Conservation (phyloP, 2,113 vertebrate genomes). For the Alces alces region DNA sequence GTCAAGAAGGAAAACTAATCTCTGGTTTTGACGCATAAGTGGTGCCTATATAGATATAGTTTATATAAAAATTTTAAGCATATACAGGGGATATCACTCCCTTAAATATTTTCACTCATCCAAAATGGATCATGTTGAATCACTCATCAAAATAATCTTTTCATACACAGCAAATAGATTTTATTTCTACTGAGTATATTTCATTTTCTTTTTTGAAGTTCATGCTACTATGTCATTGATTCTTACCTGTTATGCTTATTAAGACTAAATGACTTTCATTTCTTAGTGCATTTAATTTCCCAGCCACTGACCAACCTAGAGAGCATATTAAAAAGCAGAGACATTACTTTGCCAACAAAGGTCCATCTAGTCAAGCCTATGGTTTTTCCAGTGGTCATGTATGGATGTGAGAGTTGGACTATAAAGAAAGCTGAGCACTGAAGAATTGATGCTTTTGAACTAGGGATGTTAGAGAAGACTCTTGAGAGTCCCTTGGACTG, state of each 20-base stretch:
- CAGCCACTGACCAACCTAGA: not conserved
- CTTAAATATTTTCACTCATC: not conserved
- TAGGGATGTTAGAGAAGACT: too few species aligned
- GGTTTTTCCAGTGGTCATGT: too few species aligned
- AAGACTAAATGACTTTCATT: conserved; percentile 38
- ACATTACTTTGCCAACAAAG: too few species aligned
- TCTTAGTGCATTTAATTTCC: not conserved
- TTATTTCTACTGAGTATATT: not conserved
- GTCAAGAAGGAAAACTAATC: not conserved
- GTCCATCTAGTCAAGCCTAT: too few species aligned
- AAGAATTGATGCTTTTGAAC: too few species aligned
- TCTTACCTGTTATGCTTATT: conserved; percentile 17
- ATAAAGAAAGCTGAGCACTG: too few species aligned
- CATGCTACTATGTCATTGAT: not conserved
- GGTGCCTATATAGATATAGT: not conserved
- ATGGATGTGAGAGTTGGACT: too few species aligned
- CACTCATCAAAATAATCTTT: not conserved
- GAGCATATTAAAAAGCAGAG: too few species aligned
- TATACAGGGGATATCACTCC: not conserved
- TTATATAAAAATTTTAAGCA: not conserved
- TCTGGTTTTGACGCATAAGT: not conserved
- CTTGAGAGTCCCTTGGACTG: too few species aligned
- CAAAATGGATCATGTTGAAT: not conserved
- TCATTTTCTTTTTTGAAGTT: not conserved
- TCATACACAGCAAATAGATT: not conserved